Evolutionary conservation across 1,140 invertebrate genomes (phyloP).

Genomic region (Neuroterus valhalla): DNA sequence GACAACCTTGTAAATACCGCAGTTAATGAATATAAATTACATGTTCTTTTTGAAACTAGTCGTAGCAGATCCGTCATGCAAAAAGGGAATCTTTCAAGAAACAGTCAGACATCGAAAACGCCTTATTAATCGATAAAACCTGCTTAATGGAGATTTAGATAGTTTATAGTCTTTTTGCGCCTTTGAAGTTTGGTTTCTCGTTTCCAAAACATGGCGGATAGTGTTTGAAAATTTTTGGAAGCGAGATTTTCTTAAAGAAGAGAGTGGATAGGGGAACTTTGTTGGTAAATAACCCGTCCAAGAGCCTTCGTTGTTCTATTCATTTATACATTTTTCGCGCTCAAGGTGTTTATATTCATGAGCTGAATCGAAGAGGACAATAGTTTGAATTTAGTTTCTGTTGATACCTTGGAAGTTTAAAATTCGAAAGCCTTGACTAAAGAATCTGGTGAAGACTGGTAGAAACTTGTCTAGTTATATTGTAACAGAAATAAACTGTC

Average conservation of each 20-base stretch:
- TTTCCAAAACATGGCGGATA: constrained; percentile 18
- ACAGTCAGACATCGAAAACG: constrained; percentile 64
- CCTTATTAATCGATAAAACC: constrained; percentile 60
- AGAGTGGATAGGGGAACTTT: constrained; percentile 19
- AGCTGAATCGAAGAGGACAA: constrained; percentile 9
- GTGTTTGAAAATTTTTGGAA: neutral
- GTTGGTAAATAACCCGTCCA: constrained; percentile 34
- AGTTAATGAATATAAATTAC: constrained; percentile 36
- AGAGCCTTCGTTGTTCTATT: neutral
- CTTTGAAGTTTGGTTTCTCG: constrained; percentile 29
- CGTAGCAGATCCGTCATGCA: constrained; percentile 51
- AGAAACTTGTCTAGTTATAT: constrained; percentile 1
- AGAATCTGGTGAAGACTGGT: constrained; percentile 6
- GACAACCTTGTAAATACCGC: constrained; percentile 24
- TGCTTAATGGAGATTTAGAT: constrained; percentile 29
- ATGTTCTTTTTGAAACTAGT: constrained; percentile 56
- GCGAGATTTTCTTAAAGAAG: constrained; percentile 11
- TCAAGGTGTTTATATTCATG: neutral
- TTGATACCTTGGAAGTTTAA: neutral
- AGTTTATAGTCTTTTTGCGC: constrained; percentile 35
- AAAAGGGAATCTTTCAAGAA: constrained; percentile 43
- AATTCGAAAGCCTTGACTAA: neutral
- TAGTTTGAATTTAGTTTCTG: neutral
- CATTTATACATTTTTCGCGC: neutral
- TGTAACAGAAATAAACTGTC: neutral